Evolutionary conservation across 1,140 invertebrate species (phyloP).

Genomic region (Panagrolaimus sp.): DNA sequence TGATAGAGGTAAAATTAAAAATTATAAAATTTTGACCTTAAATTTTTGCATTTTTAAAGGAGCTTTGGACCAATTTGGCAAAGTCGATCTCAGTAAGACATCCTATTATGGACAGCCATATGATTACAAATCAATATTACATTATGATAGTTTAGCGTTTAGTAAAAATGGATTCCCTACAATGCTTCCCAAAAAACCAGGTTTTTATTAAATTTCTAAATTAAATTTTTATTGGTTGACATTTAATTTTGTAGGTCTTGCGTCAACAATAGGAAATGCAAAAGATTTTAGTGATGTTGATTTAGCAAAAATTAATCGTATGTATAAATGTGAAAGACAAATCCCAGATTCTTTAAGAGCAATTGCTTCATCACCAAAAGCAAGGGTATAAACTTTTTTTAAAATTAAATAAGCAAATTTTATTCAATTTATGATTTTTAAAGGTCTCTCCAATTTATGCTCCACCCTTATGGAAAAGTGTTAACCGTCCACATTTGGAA

Average conservation of each 20-base stretch:
- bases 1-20: conserved; percentile 42
- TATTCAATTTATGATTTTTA: not conserved
- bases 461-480: conserved; percentile 17
- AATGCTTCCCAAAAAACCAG: conserved; percentile 57
- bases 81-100: conserved; percentile 56
- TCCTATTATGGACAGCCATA: conserved; percentile 58
- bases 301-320: conserved; percentile 56
- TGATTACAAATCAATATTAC: conserved; percentile 56
- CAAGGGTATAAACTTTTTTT: conserved; percentile 23
- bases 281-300: conserved; percentile 57
- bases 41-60: conserved; percentile 29
- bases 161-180: conserved; percentile 59
- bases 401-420: not conserved
- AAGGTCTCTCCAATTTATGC: conserved; percentile 42
- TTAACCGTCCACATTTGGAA: conserved; percentile 16
- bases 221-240: not conserved
- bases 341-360: not conserved
- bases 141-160: conserved; percentile 59
- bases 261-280: conserved; percentile 57
- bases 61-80: conserved; percentile 56
- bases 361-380: conserved; percentile 29
- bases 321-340: conserved; percentile 54
- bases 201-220: conserved; percentile 28
- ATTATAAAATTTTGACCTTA: not conserved
- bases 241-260: conserved; percentile 36